phyloP scores from a whole-genome alignment of 2,797 vertebrate species.

The Smutsia temminckii region DNA sequence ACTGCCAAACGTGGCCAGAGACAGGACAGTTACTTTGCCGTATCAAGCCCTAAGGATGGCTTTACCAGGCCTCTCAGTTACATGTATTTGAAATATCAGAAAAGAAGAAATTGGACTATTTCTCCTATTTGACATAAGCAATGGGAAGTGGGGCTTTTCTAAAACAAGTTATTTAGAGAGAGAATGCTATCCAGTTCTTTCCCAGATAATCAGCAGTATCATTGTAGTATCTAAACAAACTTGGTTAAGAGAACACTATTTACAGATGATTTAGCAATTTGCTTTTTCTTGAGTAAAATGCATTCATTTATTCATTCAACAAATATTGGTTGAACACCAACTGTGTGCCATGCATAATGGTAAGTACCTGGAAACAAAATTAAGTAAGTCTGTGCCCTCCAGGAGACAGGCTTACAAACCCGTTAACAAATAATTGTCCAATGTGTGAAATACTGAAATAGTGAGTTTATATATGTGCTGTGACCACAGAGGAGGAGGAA shows the following conservation, averaged over 20 bases:
- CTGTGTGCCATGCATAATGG: background rate
- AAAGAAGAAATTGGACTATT: conserved; percentile 16
- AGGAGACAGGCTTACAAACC: background rate
- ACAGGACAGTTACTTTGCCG: background rate
- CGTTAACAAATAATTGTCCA: background rate
- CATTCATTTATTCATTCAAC: background rate
- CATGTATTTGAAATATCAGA: conserved; percentile 15
- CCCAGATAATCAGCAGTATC: background rate
- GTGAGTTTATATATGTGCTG: background rate
- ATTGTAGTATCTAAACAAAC: background rate
- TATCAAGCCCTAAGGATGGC: background rate
- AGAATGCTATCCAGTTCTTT: background rate
- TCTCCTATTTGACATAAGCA: background rate
- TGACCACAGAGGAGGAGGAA: background rate
- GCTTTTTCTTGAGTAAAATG: conserved; percentile 44
- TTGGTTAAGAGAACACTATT: conserved; percentile 1
- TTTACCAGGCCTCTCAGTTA: background rate
- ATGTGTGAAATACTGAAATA: background rate
- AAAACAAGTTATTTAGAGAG: background rate
- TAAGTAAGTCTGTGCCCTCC: background rate
- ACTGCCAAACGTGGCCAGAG: background rate
- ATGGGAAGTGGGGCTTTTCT: background rate
- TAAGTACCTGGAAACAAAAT: background rate
- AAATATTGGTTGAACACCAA: background rate
- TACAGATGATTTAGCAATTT: background rate